A percentile compares a stretch with the other conserved stretches of the same genome.
phyloP scores from a whole-genome alignment of 92 coral and sea anemone genomes.

The Phenganax subtilis region DNA sequence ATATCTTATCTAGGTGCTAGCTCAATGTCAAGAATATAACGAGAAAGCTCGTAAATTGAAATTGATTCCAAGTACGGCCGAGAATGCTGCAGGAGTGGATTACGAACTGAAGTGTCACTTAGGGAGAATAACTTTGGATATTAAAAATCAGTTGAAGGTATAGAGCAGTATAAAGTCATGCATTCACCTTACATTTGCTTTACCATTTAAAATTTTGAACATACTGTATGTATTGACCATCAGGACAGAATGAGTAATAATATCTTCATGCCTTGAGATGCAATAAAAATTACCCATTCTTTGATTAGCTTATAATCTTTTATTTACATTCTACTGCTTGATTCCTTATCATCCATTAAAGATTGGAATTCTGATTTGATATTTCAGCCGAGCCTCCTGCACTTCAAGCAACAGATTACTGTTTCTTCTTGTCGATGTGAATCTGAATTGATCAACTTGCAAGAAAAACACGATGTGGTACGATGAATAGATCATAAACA shows the following conservation, averaged over 20 bases:
- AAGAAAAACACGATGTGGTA: conserved; percentile 85
- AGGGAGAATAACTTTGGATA: conserved; percentile 29
- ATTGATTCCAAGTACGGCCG: conserved; percentile 77
- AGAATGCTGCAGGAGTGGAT: conserved; percentile 82
- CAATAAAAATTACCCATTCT: background rate
- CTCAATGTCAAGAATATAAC: conserved; percentile 71
- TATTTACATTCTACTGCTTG: no score
- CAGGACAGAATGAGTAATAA: background rate
- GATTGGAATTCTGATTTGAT: background rate
- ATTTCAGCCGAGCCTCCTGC: conserved; percentile 59
- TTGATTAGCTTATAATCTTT: background rate
- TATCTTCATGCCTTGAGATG: background rate
- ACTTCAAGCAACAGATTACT: conserved; percentile 66
- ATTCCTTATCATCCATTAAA: background rate
- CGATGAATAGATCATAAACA: background rate
- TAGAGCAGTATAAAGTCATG: background rate
- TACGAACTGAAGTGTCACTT: conserved; percentile 72
- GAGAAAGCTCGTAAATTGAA: conserved; percentile 78
- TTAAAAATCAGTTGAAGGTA: conserved; percentile 25
- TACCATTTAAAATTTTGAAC: background rate
- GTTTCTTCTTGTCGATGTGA: conserved; percentile 64
- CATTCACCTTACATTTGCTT: background rate
- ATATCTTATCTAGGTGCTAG: conserved; percentile 58
- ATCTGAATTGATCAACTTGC: conserved; percentile 72
- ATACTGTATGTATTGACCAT: background rate